These are phyloP conservation scores for Drosophila busckii DNA, from an alignment of 1,140 invertebrate species.

Conservation along the genomic window DNA sequence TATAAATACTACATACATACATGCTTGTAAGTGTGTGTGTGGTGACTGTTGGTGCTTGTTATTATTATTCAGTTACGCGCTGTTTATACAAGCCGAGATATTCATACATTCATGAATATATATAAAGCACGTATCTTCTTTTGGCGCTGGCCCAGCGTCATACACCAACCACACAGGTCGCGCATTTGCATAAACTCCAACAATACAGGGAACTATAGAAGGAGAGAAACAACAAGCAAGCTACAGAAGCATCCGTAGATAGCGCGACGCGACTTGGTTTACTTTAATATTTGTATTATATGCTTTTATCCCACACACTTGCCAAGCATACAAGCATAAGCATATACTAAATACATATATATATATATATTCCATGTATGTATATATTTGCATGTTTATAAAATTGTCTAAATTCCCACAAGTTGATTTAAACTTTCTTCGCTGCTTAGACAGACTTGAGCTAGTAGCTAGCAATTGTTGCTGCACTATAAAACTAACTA, in stretches of 20 bases:
- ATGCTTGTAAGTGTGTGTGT: too few species aligned
- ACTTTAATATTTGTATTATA: constrained; percentile 72
- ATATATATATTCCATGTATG: constrained; percentile 8
- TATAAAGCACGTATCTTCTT: constrained; percentile 66
- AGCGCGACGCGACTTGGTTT: constrained; percentile 60
- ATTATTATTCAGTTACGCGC: constrained; percentile 75
- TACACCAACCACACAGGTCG: constrained; percentile 51
- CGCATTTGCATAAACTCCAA: constrained; percentile 71
- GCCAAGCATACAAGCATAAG: not conserved
- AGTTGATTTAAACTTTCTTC: constrained; percentile 73
- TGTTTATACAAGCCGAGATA: constrained; percentile 68
- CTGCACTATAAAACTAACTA: too few species aligned
- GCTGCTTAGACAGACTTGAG: constrained; percentile 28
- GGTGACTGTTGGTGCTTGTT: constrained; percentile 41
- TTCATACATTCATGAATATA: constrained; percentile 75
- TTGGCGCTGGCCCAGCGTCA: constrained; percentile 63
- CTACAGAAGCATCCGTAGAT: constrained; percentile 53
- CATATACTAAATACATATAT: too few species aligned
- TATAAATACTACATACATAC: too few species aligned
- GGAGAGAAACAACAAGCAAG: constrained; percentile 31
- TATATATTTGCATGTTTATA: constrained; percentile 59
- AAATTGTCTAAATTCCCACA: constrained; percentile 76
- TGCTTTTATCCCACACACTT: constrained; percentile 26
- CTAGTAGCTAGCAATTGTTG: too few species aligned
- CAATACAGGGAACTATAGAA: too few species aligned